Percentiles rank a stretch among this genome's conserved stretches.
Evolutionary conservation across 2,888 invertebrate species (phyloP).

Genomic region (Tipula helvola): DNA sequence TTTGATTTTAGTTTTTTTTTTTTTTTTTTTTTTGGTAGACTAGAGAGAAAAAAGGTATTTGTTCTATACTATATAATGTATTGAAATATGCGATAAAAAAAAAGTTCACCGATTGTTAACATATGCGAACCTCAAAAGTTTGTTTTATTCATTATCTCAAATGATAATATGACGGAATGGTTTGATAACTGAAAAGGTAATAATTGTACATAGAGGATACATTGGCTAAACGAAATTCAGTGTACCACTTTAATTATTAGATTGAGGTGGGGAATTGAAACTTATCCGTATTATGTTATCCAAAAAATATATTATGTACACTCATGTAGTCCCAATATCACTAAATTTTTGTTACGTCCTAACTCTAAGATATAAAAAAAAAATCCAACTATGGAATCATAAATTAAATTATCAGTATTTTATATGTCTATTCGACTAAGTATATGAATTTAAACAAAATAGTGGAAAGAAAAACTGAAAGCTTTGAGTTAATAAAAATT

Average conservation of each 20-base stretch:
- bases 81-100: neutral
- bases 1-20: neutral
- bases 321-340: too few species aligned
- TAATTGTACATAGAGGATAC: neutral
- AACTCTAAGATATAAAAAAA: neutral
- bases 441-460: neutral
- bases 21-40: neutral
- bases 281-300: too few species aligned
- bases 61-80: neutral
- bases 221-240: neutral
- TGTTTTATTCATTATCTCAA: neutral
- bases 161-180: neutral
- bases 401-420: neutral
- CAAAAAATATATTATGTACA: too few species aligned
- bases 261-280: neutral
- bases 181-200: neutral
- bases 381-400: neutral
- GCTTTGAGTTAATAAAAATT: neutral
- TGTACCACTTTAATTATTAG: neutral
- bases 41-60: neutral
- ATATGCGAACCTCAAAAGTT: neutral
- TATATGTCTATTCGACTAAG: neutral
- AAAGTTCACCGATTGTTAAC: neutral
- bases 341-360: too few species aligned
- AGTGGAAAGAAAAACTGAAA: neutral